Evolutionary conservation across 2,113 vertebrate genomes (phyloP).

Genomic region (Trichechus manatus): DNA sequence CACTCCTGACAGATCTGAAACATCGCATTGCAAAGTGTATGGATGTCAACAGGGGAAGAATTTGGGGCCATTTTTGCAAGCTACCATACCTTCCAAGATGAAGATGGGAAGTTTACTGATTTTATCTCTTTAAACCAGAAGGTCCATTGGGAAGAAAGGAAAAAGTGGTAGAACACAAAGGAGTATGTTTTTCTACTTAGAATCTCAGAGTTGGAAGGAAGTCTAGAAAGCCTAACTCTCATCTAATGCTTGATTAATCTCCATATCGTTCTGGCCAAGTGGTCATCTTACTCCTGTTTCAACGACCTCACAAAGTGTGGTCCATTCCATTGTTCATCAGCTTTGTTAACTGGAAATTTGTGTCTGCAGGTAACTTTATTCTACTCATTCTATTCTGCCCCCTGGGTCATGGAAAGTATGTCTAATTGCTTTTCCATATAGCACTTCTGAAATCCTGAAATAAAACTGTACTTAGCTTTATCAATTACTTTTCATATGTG

Average conservation of each 20-base stretch:
- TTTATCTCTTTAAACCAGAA: constrained; percentile 7
- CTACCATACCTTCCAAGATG: background rate
- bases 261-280: background rate
- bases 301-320: background rate
- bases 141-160: background rate
- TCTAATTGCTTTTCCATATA: background rate
- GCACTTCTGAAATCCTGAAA: background rate
- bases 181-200: background rate
- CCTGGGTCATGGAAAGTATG: background rate
- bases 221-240: background rate
- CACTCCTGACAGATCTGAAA: background rate
- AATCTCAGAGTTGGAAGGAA: background rate
- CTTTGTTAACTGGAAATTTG: background rate
- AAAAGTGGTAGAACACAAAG: background rate
- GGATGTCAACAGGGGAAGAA: background rate
- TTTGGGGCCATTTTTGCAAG: constrained; percentile 10
- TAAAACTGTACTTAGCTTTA: constrained; percentile 2
- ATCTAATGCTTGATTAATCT: background rate
- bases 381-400: background rate
- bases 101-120: background rate
- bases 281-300: background rate
- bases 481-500: background rate
- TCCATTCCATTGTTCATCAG: background rate
- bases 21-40: background rate
- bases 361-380: background rate